A percentile compares a stretch with the other conserved stretches of the same genome.
Conservation (phyloP, 2,113 vertebrate species). For the Pelmatolapia mariae region DNA sequence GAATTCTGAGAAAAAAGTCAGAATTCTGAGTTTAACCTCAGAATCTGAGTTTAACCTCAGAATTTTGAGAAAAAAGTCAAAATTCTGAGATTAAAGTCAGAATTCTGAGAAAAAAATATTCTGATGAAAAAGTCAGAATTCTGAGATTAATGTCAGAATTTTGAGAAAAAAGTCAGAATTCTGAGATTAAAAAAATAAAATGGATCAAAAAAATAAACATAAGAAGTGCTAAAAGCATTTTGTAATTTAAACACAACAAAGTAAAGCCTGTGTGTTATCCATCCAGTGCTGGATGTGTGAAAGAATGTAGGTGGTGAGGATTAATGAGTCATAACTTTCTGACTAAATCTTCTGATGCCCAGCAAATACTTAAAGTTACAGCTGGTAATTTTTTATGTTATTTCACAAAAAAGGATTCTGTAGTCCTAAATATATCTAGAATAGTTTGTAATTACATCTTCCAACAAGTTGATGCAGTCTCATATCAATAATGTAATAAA, state of each 20-base stretch:
- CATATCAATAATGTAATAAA: not conserved
- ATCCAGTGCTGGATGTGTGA: not conserved
- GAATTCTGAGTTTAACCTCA: too few species aligned
- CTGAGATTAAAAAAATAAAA: too few species aligned
- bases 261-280: not conserved
- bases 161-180: not conserved
- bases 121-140: too few species aligned
- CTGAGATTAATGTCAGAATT: not conserved
- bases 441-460: not conserved
- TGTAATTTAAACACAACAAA: not conserved
- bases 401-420: not conserved
- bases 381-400: not conserved
- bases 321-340: not conserved
- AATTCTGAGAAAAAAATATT: not conserved
- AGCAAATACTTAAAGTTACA: not conserved
- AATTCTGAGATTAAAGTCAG: too few species aligned
- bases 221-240: not conserved
- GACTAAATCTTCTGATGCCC: not conserved
- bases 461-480: not conserved
- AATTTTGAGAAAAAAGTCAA: not conserved
- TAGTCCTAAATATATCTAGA: not conserved
- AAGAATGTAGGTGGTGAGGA: not conserved
- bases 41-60: too few species aligned
- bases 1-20: not conserved
- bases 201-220: not conserved